These are phyloP conservation scores for Steinernema khuongi DNA, from an alignment of 1,140 invertebrate genomes.

Conservation along the genomic window DNA sequence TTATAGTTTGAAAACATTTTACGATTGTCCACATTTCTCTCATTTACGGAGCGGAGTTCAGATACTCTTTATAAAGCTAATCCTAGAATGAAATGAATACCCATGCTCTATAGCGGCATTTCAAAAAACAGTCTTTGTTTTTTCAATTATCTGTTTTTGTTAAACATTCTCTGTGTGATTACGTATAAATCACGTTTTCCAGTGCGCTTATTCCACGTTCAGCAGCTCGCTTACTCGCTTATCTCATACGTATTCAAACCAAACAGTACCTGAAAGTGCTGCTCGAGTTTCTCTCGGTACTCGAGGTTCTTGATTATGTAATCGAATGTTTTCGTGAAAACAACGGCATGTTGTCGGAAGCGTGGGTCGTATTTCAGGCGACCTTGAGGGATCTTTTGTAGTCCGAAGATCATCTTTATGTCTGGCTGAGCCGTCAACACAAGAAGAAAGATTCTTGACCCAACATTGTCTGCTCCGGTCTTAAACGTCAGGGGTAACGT, in stretches of 20 bases:
- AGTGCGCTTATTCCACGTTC: not conserved
- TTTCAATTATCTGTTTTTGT: too few species aligned
- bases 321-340: conserved; percentile 37
- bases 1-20: not conserved
- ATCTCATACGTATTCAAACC: not conserved
- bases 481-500: conserved; percentile 11
- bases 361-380: conserved; percentile 37
- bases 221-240: not conserved
- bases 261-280: conserved; percentile 26
- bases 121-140: too few species aligned
- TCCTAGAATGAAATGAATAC: too few species aligned
- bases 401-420: conserved; percentile 37
- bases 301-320: conserved; percentile 36
- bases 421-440: conserved; percentile 35
- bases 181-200: not conserved
- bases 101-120: too few species aligned
- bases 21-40: too few species aligned
- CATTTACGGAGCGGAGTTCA: too few species aligned
- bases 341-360: conserved; percentile 33
- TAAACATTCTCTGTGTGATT: too few species aligned
- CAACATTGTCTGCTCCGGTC: conserved; percentile 36
- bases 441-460: conserved; percentile 34
- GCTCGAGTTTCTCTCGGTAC: conserved; percentile 25
- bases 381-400: conserved; percentile 37
- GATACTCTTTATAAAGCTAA: too few species aligned